Evolutionary conservation across 2,113 vertebrate genomes (phyloP), one percentile per base, ranked within the genome.

Genomic region (Lepus europaeus): DNA sequence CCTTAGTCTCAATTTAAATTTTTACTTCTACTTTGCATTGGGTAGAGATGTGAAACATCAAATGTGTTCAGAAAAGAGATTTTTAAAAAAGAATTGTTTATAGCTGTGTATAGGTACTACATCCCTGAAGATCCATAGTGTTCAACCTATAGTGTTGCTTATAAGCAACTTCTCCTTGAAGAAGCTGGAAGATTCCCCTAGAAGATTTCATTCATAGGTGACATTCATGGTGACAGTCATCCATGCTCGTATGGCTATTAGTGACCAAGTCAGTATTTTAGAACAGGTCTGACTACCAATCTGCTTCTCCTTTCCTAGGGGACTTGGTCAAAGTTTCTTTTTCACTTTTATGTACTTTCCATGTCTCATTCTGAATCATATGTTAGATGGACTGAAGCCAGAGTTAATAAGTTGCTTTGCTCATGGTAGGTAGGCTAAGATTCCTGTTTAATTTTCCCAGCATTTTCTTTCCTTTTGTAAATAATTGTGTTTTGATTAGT

Each of bases 401-500:
- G 56, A 83, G 12, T 80, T 72, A 59, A 59, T 51, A 81, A n/a
- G 23, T 78, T 72, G 33, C 19, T 87, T 84, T 72, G 56, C 31
- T 27, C 31, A 31, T 23, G 6, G 2, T 59, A 79, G 27, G 31
- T 27, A 95, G 22, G 3, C 33, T 49, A 91, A 69, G 20, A 59
- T 4, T 83, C 9, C 59, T 29, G 63, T 64, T 88, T 77, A 69
- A 49, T 85, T 94, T 89, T 66, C 9, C 61, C 72, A 69, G 69
- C 39, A 78, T 39, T 81, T 89, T 45, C 59, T 90, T 31, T 86
- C 27, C 9, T 66, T 1, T 77, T 78, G n/a, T 49, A 72, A 90
- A 29, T 73, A 59, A 69, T 33, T 89, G 36, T 77, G 25, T 94
- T 94, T 90, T 70, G 16, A 31, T 66, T 87, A 22, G 11, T 63